These are phyloP conservation scores for Lasaia peninsularis DNA, from an alignment of 1,140 invertebrate species.

Conservation along the genomic window DNA sequence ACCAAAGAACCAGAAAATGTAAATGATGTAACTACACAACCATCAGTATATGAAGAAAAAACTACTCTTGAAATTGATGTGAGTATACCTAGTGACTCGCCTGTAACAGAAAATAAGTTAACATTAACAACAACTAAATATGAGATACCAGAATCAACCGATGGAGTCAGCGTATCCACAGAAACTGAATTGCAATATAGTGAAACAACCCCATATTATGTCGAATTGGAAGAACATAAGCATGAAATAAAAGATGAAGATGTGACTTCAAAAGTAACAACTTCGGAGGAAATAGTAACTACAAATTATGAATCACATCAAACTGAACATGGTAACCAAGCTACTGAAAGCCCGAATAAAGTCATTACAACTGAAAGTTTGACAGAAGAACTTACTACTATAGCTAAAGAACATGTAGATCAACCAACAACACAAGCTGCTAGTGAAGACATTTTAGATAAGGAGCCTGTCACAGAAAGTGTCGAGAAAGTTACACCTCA, in stretches of 20 bases:
- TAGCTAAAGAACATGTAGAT: neutral
- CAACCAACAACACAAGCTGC: neutral
- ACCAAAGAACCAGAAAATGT: neutral
- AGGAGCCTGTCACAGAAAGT: neutral
- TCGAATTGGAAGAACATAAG: slow-evolving; percentile 63
- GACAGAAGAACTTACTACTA: slow-evolving; percentile 2
- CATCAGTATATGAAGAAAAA: neutral
- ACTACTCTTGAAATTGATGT: neutral
- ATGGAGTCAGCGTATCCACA: slow-evolving; percentile 20
- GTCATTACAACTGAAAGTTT: neutral
- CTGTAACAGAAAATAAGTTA: neutral
- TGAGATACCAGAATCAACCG: neutral
- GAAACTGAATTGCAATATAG: slow-evolving; percentile 22
- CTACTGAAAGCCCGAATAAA: slow-evolving; percentile 14
- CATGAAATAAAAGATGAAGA: slow-evolving; percentile 42
- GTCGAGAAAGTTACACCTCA: neutral
- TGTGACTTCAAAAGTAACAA: slow-evolving; percentile 24
- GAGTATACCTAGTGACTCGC: neutral
- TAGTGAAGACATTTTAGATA: neutral
- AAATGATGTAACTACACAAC: neutral
- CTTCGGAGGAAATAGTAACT: slow-evolving; percentile 27
- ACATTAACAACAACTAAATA: neutral
- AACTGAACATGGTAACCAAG: slow-evolving; percentile 35
- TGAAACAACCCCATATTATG: slow-evolving; percentile 48
- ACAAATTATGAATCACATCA: slow-evolving; percentile 24